phyloP scores from a whole-genome alignment of 2,888 invertebrate species.

The Eledona agricola region DNA sequence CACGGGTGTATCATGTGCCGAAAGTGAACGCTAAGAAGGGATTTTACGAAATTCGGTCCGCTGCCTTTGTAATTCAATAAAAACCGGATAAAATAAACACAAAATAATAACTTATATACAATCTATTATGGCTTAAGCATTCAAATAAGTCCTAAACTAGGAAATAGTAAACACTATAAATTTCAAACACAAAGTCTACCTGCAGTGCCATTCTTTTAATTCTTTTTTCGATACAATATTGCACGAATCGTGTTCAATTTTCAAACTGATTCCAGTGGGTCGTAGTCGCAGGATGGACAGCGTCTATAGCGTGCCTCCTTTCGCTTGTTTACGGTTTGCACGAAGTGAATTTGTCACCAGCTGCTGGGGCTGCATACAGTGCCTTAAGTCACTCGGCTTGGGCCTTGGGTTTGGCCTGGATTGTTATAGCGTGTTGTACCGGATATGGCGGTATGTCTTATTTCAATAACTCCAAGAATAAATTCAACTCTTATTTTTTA shows the following conservation, averaged over 20 bases:
- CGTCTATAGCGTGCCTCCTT: conserved; percentile 72
- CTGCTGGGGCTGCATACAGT: conserved; percentile 80
- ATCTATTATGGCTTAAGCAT: no score
- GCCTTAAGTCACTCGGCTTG: conserved; percentile 84
- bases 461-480: no score
- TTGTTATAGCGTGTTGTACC: conserved; percentile 84
- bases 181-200: no score
- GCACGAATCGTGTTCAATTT: conserved; percentile 5
- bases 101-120: no score
- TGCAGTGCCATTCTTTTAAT: conserved; percentile 1
- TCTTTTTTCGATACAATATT: conserved; percentile 7
- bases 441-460: conserved; percentile 76
- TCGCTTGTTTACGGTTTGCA: conserved; percentile 83
- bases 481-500: conserved; percentile 56
- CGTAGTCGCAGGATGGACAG: conserved; percentile 75
- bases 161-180: no score
- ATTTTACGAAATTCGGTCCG: no score
- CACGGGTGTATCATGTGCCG: no score
- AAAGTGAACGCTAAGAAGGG: no score
- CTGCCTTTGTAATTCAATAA: no score
- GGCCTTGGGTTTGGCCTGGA: conserved; percentile 84
- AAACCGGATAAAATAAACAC: no score
- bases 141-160: no score
- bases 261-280: conserved; percentile 64
- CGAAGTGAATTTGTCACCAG: conserved; percentile 72